Conservation (phyloP, 2,888 invertebrate genomes). For the Platycnemis pennipes region DNA sequence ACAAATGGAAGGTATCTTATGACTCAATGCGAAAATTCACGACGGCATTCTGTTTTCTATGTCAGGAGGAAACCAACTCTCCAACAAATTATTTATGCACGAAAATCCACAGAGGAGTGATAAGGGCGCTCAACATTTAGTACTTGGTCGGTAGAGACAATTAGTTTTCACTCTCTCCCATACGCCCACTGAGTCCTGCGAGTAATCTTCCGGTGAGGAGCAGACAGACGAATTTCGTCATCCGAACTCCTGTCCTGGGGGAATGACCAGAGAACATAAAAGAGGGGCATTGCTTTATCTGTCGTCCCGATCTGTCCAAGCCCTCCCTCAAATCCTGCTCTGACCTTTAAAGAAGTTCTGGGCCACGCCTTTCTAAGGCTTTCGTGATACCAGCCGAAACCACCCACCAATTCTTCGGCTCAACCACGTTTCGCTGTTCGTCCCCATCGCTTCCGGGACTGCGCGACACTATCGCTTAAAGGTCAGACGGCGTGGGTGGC, state of each 20-base stretch:
- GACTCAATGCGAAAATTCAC: too few relatives aligned
- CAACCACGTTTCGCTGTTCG: background rate
- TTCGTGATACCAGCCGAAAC: conserved; percentile 20
- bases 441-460: background rate
- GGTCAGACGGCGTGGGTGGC: conserved; percentile 1
- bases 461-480: background rate
- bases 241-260: background rate
- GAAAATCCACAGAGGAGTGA: too few relatives aligned
- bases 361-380: conserved; percentile 37
- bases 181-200: background rate
- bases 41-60: too few relatives aligned
- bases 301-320: conserved; percentile 21
- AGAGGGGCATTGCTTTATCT: conserved; percentile 10
- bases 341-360: conserved; percentile 6
- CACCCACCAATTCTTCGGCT: background rate
- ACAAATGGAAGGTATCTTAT: too few relatives aligned
- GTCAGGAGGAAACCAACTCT: too few relatives aligned
- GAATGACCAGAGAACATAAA: background rate
- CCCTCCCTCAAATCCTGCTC: background rate
- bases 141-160: too few relatives aligned
- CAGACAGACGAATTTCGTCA: background rate
- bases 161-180: background rate
- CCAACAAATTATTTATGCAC: too few relatives aligned
- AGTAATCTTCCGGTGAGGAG: background rate
- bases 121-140: too few relatives aligned